phyloP scores from a whole-genome alignment of 1,140 invertebrate species.

The Ips typographus region DNA sequence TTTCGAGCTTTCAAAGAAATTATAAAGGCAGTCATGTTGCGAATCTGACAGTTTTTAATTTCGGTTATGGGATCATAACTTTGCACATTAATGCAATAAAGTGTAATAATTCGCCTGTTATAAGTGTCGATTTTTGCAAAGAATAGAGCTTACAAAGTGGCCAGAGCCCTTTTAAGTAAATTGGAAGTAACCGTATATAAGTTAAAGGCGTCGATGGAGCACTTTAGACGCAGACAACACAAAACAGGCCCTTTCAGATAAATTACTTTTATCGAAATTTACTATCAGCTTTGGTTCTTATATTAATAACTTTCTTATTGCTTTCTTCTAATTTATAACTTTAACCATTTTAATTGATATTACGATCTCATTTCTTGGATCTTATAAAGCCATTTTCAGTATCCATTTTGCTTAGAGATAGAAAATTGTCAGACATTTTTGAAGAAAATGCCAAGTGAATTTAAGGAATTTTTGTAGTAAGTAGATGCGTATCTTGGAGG shows the following conservation, averaged over 20 bases:
- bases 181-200: constrained; percentile 49
- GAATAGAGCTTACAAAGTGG: constrained; percentile 45
- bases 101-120: constrained; percentile 46
- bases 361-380: neutral
- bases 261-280: constrained; percentile 50
- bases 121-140: constrained; percentile 51
- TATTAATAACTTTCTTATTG: constrained; percentile 37
- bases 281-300: constrained; percentile 40
- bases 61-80: constrained; percentile 42
- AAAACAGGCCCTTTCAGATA: constrained; percentile 48
- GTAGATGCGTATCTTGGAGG: too few relatives aligned
- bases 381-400: neutral
- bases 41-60: constrained; percentile 40
- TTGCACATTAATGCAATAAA: constrained; percentile 45
- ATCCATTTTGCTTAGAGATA: too few relatives aligned
- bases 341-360: neutral
- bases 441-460: too few relatives aligned
- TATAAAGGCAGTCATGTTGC: constrained; percentile 14
- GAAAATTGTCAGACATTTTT: too few relatives aligned
- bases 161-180: constrained; percentile 51
- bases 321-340: constrained; percentile 20
- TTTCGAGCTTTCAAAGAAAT: constrained; percentile 16
- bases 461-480: too few relatives aligned
- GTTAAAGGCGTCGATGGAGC: constrained; percentile 49
- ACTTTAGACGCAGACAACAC: constrained; percentile 44